These are phyloP conservation scores for Gymnothorax reevesii DNA, from an alignment of 2,797 vertebrate genomes.

Conservation along the genomic window DNA sequence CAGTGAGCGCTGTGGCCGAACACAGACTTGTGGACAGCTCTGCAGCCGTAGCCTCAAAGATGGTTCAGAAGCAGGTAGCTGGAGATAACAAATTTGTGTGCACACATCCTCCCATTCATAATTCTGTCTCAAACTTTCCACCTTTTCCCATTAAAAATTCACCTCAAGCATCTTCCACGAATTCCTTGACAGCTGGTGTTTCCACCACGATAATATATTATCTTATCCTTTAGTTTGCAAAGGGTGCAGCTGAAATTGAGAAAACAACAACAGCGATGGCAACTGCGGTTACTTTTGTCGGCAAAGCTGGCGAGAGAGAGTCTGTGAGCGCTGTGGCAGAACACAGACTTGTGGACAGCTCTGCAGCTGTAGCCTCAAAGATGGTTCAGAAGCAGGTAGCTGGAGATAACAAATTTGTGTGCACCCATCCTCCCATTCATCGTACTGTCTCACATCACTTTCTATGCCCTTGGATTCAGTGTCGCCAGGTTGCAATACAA, in stretches of 20 bases:
- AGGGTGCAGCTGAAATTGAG: slow-evolving; percentile 70
- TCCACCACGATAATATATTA: slow-evolving; percentile 43
- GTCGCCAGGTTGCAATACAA: background rate
- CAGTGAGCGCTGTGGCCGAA: slow-evolving; percentile 69
- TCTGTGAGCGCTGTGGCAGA: slow-evolving; percentile 69
- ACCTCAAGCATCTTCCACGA: background rate
- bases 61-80: slow-evolving; percentile 76
- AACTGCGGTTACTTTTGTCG: slow-evolving; percentile 77
- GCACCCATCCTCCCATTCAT: background rate
- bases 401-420: slow-evolving; percentile 32
- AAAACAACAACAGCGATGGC: slow-evolving; percentile 78
- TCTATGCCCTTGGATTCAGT: slow-evolving; percentile 10
- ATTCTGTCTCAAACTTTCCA: background rate
- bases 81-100: slow-evolving; percentile 31
- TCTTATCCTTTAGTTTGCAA: slow-evolving; percentile 58
- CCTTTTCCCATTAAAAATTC: background rate
- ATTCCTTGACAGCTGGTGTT: slow-evolving; percentile 64
- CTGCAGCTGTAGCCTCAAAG: slow-evolving; percentile 64
- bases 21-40: slow-evolving; percentile 72
- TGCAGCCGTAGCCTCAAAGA: slow-evolving; percentile 65
- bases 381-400: slow-evolving; percentile 77
- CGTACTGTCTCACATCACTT: slow-evolving; percentile 33
- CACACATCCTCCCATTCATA: background rate
- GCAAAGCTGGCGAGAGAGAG: slow-evolving; percentile 78
- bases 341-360: slow-evolving; percentile 72